phyloP scores from a whole-genome alignment of 2,797 vertebrate species.

The Malurus leucopterus region DNA sequence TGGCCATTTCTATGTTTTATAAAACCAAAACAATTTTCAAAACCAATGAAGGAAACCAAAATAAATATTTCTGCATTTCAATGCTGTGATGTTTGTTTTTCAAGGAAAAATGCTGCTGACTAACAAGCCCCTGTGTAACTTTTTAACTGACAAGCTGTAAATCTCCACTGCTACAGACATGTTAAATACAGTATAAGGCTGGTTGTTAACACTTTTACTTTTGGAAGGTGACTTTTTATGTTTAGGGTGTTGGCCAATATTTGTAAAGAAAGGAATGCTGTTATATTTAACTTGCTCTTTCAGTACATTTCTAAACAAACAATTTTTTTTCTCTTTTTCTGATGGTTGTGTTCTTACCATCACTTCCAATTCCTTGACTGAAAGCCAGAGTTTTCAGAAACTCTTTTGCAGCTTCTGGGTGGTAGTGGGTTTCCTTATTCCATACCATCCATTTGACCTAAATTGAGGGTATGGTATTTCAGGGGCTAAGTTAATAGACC shows the following conservation, averaged over 20 bases:
- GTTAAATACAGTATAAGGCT: neutral
- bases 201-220: neutral
- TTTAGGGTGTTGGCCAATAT: neutral
- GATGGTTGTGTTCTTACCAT: neutral
- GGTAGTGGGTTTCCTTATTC: neutral
- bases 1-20: constrained; percentile 82
- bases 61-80: constrained; percentile 81
- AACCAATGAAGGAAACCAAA: constrained; percentile 82
- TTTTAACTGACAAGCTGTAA: neutral
- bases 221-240: neutral
- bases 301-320: neutral
- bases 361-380: neutral
- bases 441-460: neutral
- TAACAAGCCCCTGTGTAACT: neutral
- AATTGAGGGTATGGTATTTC: fast-evolving
- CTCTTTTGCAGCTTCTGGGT: neutral
- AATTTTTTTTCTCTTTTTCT: neutral
- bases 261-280: neutral
- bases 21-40: constrained; percentile 80
- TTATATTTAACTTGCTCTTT: neutral
- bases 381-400: neutral
- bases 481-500: neutral
- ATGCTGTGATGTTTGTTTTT: constrained; percentile 13
- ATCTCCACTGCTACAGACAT: neutral
- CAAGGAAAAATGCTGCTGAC: neutral